These are phyloP conservation scores for Salarias fasciatus DNA, from an alignment of 2,797 vertebrate species.

Conservation along the genomic window DNA sequence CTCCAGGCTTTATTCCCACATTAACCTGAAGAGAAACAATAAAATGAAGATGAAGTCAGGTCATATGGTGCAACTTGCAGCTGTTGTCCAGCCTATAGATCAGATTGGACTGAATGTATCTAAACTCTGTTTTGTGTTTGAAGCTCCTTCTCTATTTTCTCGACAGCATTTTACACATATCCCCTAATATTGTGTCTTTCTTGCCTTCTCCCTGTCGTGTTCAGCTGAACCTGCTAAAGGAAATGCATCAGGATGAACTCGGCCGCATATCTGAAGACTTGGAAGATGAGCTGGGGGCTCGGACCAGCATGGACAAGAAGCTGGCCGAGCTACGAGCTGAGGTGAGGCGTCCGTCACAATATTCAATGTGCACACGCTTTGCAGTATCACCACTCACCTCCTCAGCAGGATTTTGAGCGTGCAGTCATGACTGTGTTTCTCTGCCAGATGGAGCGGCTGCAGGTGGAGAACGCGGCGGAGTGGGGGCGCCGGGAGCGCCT, in stretches of 20 bases:
- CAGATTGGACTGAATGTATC: too few relatives aligned
- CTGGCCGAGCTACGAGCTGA: constrained; percentile 93
- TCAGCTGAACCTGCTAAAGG: constrained; percentile 94
- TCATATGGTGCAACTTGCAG: too few relatives aligned
- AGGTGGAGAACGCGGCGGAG: constrained; percentile 94
- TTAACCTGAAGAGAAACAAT: too few relatives aligned
- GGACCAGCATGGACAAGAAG: constrained; percentile 97
- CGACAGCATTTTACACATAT: too few relatives aligned
- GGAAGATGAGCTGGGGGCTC: constrained; percentile 94
- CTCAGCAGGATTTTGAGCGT: too few relatives aligned
- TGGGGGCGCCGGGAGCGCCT: constrained; percentile 95
- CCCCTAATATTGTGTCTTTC: background rate
- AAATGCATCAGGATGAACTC: constrained; percentile 95
- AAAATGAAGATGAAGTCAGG: too few relatives aligned
- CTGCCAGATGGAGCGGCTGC: constrained; percentile 93
- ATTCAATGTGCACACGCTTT: too few relatives aligned
- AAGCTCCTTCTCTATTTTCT: too few relatives aligned
- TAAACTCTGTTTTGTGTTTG: too few relatives aligned
- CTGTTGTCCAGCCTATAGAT: too few relatives aligned
- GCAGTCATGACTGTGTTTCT: background rate
- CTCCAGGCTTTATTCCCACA: too few relatives aligned
- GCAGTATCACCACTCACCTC: too few relatives aligned
- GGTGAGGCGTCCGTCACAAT: constrained; percentile 80
- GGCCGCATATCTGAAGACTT: constrained; percentile 96
- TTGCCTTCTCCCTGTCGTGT: background rate